Evolutionary conservation across 2,888 invertebrate species (phyloP).

Genomic region (Netelia fuscicornis): DNA sequence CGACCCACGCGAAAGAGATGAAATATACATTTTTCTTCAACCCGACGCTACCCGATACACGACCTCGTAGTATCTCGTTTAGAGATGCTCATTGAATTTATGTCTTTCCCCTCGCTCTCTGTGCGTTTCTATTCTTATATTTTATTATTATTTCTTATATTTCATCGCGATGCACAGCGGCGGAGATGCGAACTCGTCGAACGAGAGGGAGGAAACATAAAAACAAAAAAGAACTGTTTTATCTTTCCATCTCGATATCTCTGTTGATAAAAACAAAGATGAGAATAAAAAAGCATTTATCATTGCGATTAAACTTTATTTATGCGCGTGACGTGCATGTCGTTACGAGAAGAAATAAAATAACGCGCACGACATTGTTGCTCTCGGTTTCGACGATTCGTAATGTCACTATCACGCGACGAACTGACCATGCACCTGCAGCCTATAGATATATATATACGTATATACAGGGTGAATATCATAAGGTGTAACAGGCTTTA

Average conservation of each 20-base stretch:
- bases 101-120: neutral
- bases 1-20: conserved; percentile 5
- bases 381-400: conserved; percentile 37
- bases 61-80: conserved; percentile 40
- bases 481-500: too few relatives aligned
- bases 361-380: conserved; percentile 44
- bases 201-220: neutral
- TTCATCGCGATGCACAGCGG: conserved; percentile 23
- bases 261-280: neutral
- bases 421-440: neutral
- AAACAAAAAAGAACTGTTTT: neutral
- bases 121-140: too few relatives aligned
- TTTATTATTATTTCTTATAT: neutral
- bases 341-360: conserved; percentile 7
- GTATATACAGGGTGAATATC: neutral
- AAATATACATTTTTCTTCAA: conserved; percentile 51
- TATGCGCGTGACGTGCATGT: neutral
- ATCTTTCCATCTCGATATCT: neutral
- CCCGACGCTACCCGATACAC: neutral
- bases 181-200: conserved; percentile 25
- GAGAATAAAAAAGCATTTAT: neutral
- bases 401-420: conserved; percentile 32
- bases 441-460: neutral
- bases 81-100: conserved; percentile 57
- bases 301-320: conserved; percentile 5